These are phyloP conservation scores for Labroides dimidiatus DNA, from an alignment of 2,797 vertebrate genomes.

Conservation along the genomic window DNA sequence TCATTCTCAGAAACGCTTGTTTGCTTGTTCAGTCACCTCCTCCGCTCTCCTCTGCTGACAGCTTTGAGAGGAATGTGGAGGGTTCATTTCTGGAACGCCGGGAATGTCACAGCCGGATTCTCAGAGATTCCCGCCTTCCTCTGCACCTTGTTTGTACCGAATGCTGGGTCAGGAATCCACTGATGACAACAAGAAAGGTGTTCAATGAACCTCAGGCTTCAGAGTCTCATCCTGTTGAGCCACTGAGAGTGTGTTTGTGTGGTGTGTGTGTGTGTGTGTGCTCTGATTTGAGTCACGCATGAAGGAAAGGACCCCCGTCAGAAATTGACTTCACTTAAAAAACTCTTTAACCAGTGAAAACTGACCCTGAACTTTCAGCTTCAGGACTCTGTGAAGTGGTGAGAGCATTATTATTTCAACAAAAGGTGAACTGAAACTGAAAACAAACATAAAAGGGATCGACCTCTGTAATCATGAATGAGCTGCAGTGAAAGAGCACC, in stretches of 20 bases:
- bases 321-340: slow-evolving; percentile 17
- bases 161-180: no score
- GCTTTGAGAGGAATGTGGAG: slow-evolving; percentile 38
- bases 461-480: no score
- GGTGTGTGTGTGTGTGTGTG: neutral
- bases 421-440: no score
- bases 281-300: neutral
- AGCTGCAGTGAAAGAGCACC: neutral
- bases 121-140: slow-evolving; percentile 33
- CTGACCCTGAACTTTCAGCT: no score
- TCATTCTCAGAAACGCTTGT: slow-evolving; percentile 9
- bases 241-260: neutral
- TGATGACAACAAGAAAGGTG: no score
- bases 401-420: no score
- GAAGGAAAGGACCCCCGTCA: slow-evolving; percentile 8
- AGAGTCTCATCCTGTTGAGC: no score
- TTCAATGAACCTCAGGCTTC: no score
- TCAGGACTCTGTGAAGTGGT: no score
- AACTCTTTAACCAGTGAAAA: no score
- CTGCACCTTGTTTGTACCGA: neutral
- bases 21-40: slow-evolving; percentile 34
- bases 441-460: no score
- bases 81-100: slow-evolving; percentile 59
- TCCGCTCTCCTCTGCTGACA: slow-evolving; percentile 46
- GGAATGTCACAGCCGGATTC: slow-evolving; percentile 62